Evolutionary conservation across 2,113 vertebrate species (phyloP).

Genomic region (Furnarius figulus): DNA sequence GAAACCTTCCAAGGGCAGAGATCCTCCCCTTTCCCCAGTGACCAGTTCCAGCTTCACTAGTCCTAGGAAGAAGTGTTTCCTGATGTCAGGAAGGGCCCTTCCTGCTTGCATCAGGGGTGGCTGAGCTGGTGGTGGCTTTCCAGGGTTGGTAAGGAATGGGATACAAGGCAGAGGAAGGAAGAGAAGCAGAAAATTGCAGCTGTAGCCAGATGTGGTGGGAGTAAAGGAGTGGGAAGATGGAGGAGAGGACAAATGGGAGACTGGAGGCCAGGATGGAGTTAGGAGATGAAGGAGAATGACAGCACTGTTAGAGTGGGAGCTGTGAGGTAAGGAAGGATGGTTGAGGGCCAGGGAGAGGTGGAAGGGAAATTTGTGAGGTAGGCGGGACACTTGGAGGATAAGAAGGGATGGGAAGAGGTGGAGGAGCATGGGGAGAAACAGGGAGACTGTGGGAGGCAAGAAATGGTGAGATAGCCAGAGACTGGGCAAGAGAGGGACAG

Average conservation of each 20-base stretch:
- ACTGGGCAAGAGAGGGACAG: fast-evolving
- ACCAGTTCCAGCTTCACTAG: neutral
- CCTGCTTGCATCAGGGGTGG: neutral
- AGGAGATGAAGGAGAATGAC: neutral
- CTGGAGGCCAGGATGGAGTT: neutral
- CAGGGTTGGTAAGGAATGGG: neutral
- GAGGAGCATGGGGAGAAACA: neutral
- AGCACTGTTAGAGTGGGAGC: neutral
- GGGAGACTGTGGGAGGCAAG: neutral
- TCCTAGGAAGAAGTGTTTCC: neutral
- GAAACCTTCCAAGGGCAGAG: neutral
- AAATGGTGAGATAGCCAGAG: neutral
- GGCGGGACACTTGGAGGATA: neutral
- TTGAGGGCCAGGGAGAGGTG: neutral
- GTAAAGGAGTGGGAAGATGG: neutral
- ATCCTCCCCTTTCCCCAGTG: neutral
- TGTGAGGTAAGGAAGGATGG: neutral
- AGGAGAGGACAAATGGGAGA: neutral
- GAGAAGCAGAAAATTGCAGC: neutral
- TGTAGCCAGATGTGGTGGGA: neutral
- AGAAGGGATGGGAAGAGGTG: neutral
- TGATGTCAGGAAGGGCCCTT: neutral
- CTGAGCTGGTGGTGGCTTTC: neutral
- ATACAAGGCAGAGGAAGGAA: neutral
- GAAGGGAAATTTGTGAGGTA: neutral